Conservation (phyloP, 2,888 invertebrate species). For the Thymelicus acteon region DNA sequence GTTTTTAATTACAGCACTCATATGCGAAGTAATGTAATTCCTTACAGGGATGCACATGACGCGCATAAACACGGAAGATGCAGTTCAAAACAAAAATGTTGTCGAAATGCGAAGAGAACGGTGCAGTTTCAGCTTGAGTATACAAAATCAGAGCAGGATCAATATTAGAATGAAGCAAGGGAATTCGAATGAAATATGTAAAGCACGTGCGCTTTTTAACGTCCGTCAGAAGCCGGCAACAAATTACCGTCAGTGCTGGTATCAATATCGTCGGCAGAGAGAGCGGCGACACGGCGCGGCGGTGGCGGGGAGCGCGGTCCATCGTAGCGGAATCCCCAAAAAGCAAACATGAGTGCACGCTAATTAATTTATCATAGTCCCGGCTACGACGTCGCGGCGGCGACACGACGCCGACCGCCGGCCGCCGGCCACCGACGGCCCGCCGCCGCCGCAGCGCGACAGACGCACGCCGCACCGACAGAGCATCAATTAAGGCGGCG, state of each 20-base stretch:
- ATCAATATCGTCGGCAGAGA: slow-evolving; percentile 33
- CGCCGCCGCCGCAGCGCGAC: slow-evolving; percentile 38
- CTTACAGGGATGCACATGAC: background rate
- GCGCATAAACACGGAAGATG: background rate
- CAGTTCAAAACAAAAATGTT: background rate
- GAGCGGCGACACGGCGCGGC: slow-evolving; percentile 11
- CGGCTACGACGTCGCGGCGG: slow-evolving; percentile 60
- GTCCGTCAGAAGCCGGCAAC: slow-evolving; percentile 32
- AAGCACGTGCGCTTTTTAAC: slow-evolving; percentile 26
- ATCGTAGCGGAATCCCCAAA: slow-evolving; percentile 50
- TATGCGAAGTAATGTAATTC: slow-evolving; percentile 13
- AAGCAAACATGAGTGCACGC: slow-evolving; percentile 58
- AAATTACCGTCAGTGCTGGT: slow-evolving; percentile 28
- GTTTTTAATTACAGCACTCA: slow-evolving; percentile 19
- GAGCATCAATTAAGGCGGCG: slow-evolving; percentile 75
- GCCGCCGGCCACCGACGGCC: slow-evolving; percentile 59
- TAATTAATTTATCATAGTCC: slow-evolving; percentile 73
- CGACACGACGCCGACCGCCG: slow-evolving; percentile 55
- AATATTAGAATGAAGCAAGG: slow-evolving; percentile 20
- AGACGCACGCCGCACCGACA: slow-evolving; percentile 49
- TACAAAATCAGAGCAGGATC: slow-evolving; percentile 16
- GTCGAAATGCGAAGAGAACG: background rate
- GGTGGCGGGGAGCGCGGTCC: slow-evolving; percentile 37
- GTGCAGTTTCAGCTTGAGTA: slow-evolving; percentile 12
- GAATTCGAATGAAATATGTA: slow-evolving; percentile 26